A percentile compares a stretch with the other conserved stretches of the same genome.
Evolutionary conservation across 2,797 vertebrate genomes (phyloP).

Genomic region (Scomberomorus guttatus): DNA sequence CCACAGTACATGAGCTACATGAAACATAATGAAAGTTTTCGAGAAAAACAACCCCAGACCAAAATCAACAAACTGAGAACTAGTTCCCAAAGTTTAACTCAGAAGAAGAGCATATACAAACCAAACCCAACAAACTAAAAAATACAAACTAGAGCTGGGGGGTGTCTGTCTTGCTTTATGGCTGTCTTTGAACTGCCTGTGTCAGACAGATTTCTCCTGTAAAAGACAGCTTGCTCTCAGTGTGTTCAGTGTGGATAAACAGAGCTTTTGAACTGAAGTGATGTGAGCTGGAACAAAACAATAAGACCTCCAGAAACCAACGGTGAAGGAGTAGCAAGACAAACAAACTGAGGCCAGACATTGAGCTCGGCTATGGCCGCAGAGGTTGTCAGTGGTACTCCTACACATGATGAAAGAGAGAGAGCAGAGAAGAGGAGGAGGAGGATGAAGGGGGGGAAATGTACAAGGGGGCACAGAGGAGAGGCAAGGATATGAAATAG

Average conservation of each 20-base stretch:
- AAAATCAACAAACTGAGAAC: constrained; percentile 50
- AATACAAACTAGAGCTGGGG: constrained; percentile 43
- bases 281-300: constrained; percentile 72
- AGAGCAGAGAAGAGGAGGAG: constrained; percentile 17
- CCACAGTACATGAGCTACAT: constrained; percentile 5
- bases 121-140: constrained; percentile 49
- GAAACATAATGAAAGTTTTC: constrained; percentile 11
- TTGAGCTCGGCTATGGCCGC: constrained; percentile 44
- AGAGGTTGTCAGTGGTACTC: constrained; percentile 61
- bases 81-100: constrained; percentile 46
- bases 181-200: constrained; percentile 69
- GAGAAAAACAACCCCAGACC: constrained; percentile 28
- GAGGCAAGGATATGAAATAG: constrained; percentile 5
- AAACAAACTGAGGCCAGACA: constrained; percentile 69
- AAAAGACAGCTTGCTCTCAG: constrained; percentile 68
- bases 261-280: constrained; percentile 61
- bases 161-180: constrained; percentile 53
- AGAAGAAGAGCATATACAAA: constrained; percentile 36
- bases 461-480: constrained; percentile 3
- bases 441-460: not conserved
- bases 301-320: constrained; percentile 67
- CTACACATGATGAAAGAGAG: constrained; percentile 62
- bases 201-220: constrained; percentile 63
- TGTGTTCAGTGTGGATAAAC: constrained; percentile 69
- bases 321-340: constrained; percentile 58